Conservation (phyloP, 2,113 vertebrate species). For the Archocentrus centrarchus region DNA sequence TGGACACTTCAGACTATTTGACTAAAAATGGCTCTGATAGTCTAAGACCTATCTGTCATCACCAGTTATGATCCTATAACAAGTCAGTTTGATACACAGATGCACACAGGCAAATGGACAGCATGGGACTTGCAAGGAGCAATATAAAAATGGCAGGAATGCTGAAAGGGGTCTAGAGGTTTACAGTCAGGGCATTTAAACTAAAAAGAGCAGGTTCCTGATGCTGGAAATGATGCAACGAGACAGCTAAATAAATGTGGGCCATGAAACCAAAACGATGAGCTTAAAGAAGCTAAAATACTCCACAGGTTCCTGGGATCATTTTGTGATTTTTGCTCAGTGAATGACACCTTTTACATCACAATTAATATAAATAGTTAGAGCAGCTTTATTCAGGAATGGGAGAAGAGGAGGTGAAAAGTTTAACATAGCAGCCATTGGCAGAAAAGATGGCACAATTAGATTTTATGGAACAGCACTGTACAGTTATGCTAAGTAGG, state of each 20-base stretch:
- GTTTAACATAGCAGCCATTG: constrained; percentile 16
- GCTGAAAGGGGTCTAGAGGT: too few species aligned
- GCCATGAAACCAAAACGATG: background rate
- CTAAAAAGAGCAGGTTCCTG: too few species aligned
- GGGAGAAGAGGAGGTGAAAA: background rate
- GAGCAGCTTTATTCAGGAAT: background rate
- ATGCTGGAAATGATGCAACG: background rate
- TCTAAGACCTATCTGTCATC: too few species aligned
- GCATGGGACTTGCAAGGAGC: too few species aligned
- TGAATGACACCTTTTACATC: background rate
- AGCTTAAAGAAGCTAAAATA: background rate
- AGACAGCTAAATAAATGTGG: background rate
- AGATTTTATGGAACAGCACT: constrained; percentile 19
- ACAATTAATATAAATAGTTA: background rate
- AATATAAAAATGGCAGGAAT: too few species aligned
- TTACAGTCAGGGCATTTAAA: too few species aligned
- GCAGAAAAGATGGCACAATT: constrained; percentile 13
- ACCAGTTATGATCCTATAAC: too few species aligned
- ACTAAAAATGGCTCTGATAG: too few species aligned
- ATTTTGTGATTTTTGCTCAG: background rate
- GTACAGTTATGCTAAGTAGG: constrained; percentile 6
- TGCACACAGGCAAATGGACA: too few species aligned
- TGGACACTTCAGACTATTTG: too few species aligned
- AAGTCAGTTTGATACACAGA: too few species aligned
- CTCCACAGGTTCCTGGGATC: background rate